Evolutionary conservation across 1,140 invertebrate genomes (phyloP).

Genomic region (Callitettix versicolor): DNA sequence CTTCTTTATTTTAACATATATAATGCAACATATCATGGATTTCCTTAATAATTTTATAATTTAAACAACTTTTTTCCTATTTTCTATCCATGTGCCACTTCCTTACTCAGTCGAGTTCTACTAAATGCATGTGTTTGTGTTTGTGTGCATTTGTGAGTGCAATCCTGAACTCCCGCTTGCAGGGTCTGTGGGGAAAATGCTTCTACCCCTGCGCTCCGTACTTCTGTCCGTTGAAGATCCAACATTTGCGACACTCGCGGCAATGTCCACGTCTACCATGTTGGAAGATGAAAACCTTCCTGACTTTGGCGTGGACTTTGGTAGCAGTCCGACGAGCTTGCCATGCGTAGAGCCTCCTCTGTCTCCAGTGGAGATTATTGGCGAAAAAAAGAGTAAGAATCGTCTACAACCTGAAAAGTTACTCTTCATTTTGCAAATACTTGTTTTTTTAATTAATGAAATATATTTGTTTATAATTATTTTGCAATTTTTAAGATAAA

Average conservation of each 20-base stretch:
- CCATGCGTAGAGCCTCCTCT: constrained; percentile 44
- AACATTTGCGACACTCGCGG: constrained; percentile 61
- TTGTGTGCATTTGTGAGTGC: not conserved
- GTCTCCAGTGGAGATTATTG: constrained; percentile 10
- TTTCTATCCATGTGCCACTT: too few species aligned
- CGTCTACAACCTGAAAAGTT: not conserved
- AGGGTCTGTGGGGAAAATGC: constrained; percentile 4
- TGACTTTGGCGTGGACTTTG: constrained; percentile 47
- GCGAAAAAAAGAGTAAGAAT: constrained; percentile 9
- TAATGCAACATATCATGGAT: too few species aligned
- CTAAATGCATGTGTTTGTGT: too few species aligned
- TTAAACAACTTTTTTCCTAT: too few species aligned
- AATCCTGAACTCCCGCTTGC: not conserved
- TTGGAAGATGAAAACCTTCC: constrained; percentile 56
- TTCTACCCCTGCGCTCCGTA: constrained; percentile 28
- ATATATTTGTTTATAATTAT: not conserved
- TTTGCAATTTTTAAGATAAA: not conserved
- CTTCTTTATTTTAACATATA: too few species aligned
- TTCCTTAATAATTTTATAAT: too few species aligned
- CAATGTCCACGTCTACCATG: constrained; percentile 52
- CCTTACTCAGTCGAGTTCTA: too few species aligned
- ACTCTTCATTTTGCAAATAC: not conserved
- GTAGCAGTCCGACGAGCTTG: constrained; percentile 36
- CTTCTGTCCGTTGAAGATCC: constrained; percentile 55
- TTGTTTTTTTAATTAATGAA: not conserved